These are phyloP conservation scores for Hyperoplus immaculatus DNA, from an alignment of 2,797 vertebrate species.

Conservation along the genomic window DNA sequence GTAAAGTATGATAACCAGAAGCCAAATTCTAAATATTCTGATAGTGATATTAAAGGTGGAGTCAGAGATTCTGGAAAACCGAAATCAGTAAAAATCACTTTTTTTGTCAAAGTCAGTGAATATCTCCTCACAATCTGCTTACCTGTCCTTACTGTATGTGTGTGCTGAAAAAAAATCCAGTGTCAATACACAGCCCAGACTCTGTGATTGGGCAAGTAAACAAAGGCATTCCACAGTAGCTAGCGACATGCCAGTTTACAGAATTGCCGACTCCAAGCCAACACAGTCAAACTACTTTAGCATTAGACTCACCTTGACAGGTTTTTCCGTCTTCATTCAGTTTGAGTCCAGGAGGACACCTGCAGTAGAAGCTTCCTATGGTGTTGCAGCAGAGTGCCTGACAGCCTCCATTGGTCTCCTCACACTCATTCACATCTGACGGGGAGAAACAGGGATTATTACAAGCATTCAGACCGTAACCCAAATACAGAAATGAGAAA, in stretches of 20 bases:
- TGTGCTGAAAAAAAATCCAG: no score
- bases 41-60: conserved; percentile 6
- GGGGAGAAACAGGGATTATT: conserved; percentile 13
- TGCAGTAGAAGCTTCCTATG: conserved; percentile 92
- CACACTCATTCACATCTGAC: conserved; percentile 89
- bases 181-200: no score
- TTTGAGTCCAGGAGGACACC: conserved; percentile 81
- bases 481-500: not conserved
- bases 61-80: no score
- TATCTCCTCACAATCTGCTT: no score
- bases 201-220: no score
- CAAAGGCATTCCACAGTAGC: no score
- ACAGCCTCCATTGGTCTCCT: conserved; percentile 85
- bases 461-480: not conserved
- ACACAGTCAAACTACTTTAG: not conserved
- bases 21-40: not conserved
- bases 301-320: conserved; percentile 84
- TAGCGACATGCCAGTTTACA: no score
- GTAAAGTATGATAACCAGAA: not conserved
- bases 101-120: no score
- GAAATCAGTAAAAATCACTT: no score
- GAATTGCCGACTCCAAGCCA: not conserved
- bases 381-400: conserved; percentile 88
- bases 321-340: conserved; percentile 84
- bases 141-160: no score